These are phyloP conservation scores for Aphis craccivora DNA, from an alignment of 1,140 invertebrate species.

Conservation along the genomic window DNA sequence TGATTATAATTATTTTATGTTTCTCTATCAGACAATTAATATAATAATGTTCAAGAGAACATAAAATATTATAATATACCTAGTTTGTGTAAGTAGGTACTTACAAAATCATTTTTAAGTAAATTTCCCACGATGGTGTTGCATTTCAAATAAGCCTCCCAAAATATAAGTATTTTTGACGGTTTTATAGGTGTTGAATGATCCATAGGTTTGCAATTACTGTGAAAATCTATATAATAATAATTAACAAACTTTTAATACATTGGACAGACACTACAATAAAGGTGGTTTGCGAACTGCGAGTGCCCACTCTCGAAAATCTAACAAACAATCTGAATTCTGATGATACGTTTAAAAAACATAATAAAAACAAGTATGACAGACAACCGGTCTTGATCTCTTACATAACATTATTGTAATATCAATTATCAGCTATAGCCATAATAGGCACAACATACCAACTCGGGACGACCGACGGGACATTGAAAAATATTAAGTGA, in stretches of 20 bases:
- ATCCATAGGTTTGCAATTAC: conserved; percentile 29
- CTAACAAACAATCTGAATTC: background rate
- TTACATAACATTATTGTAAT: background rate
- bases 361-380: too few species aligned
- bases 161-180: conserved; percentile 39
- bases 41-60: background rate
- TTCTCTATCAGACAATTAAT: background rate
- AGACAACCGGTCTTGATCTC: background rate
- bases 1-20: background rate
- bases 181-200: conserved; percentile 36
- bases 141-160: conserved; percentile 49
- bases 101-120: conserved; percentile 54
- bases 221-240: background rate
- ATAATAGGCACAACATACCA: background rate
- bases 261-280: background rate
- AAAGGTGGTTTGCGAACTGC: background rate
- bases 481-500: background rate
- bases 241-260: background rate
- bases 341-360: background rate
- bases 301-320: background rate
- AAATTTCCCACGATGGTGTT: background rate
- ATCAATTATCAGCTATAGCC: background rate
- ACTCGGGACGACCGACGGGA: background rate
- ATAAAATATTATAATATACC: background rate
- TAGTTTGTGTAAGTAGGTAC: background rate